Percentiles rank a stretch among this genome's conserved stretches.
Conservation (phyloP, 2,113 vertebrate genomes). For the Fulmarus glacialis region DNA sequence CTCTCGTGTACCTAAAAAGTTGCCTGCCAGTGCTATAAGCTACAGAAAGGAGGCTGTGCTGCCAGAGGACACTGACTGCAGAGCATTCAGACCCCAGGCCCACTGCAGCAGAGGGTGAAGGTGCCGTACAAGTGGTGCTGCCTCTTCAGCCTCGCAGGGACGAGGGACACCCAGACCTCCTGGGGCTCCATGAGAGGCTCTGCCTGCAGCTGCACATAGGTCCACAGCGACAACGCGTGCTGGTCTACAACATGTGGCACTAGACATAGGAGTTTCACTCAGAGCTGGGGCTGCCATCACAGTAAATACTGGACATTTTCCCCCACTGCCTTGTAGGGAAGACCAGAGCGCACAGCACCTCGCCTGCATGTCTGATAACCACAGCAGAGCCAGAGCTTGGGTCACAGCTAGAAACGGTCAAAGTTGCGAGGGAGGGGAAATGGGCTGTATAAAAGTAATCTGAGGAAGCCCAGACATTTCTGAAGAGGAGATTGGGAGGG, state of each 20-base stretch:
- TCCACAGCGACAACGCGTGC: not conserved
- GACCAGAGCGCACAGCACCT: accelerated
- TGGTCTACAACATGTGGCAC: not conserved
- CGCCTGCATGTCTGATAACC: not conserved
- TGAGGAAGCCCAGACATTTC: not conserved
- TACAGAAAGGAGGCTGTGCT: not conserved
- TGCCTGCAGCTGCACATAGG: not conserved
- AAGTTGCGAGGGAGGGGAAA: not conserved
- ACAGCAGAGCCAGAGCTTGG: not conserved
- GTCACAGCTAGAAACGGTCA: not conserved
- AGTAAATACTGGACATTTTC: not conserved
- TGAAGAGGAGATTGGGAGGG: not conserved
- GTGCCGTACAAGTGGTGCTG: not conserved
- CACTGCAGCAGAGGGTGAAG: accelerated
- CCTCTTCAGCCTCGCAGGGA: not conserved
- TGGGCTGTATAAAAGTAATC: not conserved
- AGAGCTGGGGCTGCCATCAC: not conserved
- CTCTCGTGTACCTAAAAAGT: not conserved
- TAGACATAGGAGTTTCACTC: not conserved
- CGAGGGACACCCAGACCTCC: not conserved
- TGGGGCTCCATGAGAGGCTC: not conserved
- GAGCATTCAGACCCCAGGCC: not conserved
- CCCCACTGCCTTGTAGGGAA: not conserved
- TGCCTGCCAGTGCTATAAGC: not conserved
- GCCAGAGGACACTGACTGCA: not conserved